phyloP scores from a whole-genome alignment of 2,797 vertebrate species.

The Sebastes trivittatus region DNA sequence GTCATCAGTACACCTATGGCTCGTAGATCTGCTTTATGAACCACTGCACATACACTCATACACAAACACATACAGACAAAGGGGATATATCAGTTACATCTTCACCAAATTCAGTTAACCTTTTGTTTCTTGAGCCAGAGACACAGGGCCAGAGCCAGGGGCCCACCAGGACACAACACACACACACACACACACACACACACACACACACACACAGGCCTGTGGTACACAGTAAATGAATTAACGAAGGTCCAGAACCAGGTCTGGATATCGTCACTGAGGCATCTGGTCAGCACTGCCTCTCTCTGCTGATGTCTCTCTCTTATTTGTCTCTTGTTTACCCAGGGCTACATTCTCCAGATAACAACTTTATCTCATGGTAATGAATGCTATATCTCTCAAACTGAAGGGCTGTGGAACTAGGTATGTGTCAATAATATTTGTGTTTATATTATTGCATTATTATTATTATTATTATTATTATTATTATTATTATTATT shows the following conservation, averaged over 20 bases:
- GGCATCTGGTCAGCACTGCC: slow-evolving; percentile 67
- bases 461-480: background rate
- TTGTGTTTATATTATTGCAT: background rate
- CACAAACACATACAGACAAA: slow-evolving; percentile 38
- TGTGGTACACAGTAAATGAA: slow-evolving; percentile 67
- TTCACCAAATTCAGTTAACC: slow-evolving; percentile 72
- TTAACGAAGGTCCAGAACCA: slow-evolving; percentile 68
- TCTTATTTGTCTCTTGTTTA: slow-evolving; percentile 53
- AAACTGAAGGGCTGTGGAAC: background rate
- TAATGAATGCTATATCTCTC: slow-evolving; percentile 15
- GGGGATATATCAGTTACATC: slow-evolving; percentile 59
- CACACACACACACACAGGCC: slow-evolving; percentile 49
- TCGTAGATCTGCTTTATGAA: slow-evolving; percentile 19
- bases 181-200: slow-evolving; percentile 32
- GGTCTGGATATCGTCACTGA: slow-evolving; percentile 72
- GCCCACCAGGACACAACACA: slow-evolving; percentile 38
- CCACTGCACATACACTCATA: slow-evolving; percentile 4
- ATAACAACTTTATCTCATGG: slow-evolving; percentile 29
- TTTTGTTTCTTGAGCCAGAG: slow-evolving; percentile 65
- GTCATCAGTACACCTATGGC: slow-evolving; percentile 14
- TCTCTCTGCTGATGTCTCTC: slow-evolving; percentile 43
- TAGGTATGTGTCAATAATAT: background rate
- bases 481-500: background rate
- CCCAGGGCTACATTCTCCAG: slow-evolving; percentile 28
- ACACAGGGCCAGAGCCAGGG: slow-evolving; percentile 50